phyloP scores from a whole-genome alignment of 1,140 invertebrate species.

The Tetraneura akinire region DNA sequence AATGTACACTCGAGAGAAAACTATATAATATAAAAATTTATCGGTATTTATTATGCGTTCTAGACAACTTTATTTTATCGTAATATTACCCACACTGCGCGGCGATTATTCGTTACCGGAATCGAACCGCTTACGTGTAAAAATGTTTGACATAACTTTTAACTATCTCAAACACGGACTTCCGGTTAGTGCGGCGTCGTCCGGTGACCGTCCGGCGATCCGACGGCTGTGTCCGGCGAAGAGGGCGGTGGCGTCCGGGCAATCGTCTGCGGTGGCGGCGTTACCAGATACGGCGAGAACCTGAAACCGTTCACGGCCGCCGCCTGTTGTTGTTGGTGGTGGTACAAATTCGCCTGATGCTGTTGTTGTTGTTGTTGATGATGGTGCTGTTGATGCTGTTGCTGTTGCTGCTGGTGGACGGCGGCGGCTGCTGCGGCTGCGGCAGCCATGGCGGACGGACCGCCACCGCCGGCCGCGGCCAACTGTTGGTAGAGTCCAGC shows the following conservation, averaged over 20 bases:
- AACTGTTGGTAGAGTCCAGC: slow-evolving; percentile 45
- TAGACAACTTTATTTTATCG: no score
- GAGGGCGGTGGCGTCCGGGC: slow-evolving; percentile 35
- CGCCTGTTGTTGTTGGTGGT: slow-evolving; percentile 44
- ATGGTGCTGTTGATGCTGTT: neutral
- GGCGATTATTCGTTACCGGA: no score
- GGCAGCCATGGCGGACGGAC: slow-evolving; percentile 14
- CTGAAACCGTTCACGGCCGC: slow-evolving; percentile 47
- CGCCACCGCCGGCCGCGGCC: slow-evolving; percentile 44
- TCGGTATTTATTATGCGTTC: no score
- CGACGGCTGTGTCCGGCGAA: slow-evolving; percentile 9
- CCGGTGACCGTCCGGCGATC: slow-evolving; percentile 10
- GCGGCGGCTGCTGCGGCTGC: slow-evolving; percentile 50
- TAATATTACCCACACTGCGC: no score
- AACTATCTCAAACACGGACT: no score
- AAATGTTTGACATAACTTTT: no score
- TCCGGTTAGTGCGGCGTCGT: slow-evolving; percentile 28
- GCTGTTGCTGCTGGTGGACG: neutral
- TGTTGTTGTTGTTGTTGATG: neutral
- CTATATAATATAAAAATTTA: no score
- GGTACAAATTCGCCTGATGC: neutral
- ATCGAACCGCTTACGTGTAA: no score
- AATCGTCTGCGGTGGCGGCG: slow-evolving; percentile 19
- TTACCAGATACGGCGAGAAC: slow-evolving; percentile 38
- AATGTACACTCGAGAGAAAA: no score